A percentile compares a stretch with the other conserved stretches of the same genome.
phyloP scores from a whole-genome alignment of 2,888 invertebrate genomes.

The Sinhomidia bicolor region DNA sequence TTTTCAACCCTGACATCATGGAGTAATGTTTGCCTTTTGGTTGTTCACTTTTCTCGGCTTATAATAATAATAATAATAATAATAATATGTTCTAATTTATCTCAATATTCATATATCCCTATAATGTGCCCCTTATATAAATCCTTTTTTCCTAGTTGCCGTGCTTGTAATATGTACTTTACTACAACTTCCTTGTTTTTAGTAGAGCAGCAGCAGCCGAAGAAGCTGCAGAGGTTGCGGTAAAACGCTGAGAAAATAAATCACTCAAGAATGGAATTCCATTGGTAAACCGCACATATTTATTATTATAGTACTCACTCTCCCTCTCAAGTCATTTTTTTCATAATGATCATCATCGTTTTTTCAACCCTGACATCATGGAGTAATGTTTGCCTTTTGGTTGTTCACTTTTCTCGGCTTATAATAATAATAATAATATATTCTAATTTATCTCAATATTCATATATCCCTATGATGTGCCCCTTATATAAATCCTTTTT shows the following conservation, averaged over 20 bases:
- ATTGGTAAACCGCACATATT: slow-evolving; percentile 79
- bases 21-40: slow-evolving; percentile 15
- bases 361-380: background rate
- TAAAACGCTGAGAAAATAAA: slow-evolving; percentile 74
- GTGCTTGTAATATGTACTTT: too few relatives aligned
- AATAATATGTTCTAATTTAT: background rate
- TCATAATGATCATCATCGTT: slow-evolving; percentile 41
- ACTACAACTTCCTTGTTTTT: too few relatives aligned
- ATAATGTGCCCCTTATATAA: background rate
- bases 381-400: slow-evolving; percentile 15
- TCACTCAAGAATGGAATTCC: slow-evolving; percentile 80
- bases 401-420: background rate
- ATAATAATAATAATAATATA: background rate
- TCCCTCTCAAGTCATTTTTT: slow-evolving; percentile 17
- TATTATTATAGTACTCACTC: slow-evolving; percentile 66
- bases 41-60: background rate
- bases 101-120: background rate
- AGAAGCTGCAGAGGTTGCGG: slow-evolving; percentile 18
- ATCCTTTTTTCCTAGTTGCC: slow-evolving; percentile 10
- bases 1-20: background rate
- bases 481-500: slow-evolving; percentile 32
- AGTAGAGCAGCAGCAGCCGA: too few relatives aligned
- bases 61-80: background rate
- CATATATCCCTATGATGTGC: background rate
- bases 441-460: slow-evolving; percentile 4